Evolutionary conservation across 2,113 vertebrate species (phyloP).

Genomic region (Ursus arctos): DNA sequence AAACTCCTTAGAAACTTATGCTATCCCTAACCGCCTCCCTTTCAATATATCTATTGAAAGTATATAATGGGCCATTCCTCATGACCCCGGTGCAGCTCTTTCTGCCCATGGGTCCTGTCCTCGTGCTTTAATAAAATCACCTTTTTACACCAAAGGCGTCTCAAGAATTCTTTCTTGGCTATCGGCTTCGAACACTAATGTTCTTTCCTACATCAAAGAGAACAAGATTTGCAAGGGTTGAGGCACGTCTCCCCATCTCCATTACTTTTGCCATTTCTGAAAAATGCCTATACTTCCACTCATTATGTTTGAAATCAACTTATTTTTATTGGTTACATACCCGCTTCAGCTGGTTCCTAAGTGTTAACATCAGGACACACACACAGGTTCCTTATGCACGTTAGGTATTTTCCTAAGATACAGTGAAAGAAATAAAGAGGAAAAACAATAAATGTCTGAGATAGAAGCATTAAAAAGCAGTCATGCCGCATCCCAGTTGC

Average conservation of each 20-base stretch:
- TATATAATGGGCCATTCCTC: too few species aligned
- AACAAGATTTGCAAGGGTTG: background rate
- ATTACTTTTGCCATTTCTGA: background rate
- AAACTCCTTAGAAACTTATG: too few species aligned
- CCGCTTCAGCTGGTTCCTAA: background rate
- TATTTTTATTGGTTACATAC: background rate
- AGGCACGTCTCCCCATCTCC: background rate
- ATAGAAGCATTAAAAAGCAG: background rate
- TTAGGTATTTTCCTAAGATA: background rate
- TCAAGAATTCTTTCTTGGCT: too few species aligned
- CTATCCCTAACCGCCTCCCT: too few species aligned
- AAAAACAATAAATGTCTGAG: background rate
- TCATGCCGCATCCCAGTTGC: fast-evolving
- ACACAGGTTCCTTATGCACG: background rate
- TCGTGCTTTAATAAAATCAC: too few species aligned
- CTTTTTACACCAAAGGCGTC: too few species aligned
- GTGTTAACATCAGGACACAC: background rate
- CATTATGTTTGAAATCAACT: background rate
- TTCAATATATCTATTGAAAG: too few species aligned
- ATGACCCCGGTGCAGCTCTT: too few species aligned
- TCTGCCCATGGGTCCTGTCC: too few species aligned
- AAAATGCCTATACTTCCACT: background rate
- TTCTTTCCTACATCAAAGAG: too few species aligned
- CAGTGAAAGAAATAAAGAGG: background rate
- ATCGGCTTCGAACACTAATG: too few species aligned